Conservation (phyloP, 2,797 vertebrate species). For the Fistularia tabacaria region DNA sequence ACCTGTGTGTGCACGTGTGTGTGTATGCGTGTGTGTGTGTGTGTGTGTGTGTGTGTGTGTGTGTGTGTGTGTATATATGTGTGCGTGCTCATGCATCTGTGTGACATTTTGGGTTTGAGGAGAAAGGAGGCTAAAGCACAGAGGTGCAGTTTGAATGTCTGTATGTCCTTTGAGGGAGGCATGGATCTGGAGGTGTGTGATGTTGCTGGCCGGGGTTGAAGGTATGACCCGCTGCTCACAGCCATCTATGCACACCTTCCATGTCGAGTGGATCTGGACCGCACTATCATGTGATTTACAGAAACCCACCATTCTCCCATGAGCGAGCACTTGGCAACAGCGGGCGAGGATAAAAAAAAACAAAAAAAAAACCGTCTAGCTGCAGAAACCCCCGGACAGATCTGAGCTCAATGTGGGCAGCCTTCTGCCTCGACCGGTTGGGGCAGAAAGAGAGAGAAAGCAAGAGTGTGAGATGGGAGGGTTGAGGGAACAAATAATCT, state of each 20-base stretch:
- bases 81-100: slow-evolving; percentile 35
- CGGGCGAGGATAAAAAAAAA: too few relatives aligned
- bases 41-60: slow-evolving; percentile 30
- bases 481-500: too few relatives aligned
- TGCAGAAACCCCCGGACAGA: too few relatives aligned
- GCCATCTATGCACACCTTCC: background rate
- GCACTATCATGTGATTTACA: too few relatives aligned
- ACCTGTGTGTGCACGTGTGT: slow-evolving; percentile 52
- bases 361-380: too few relatives aligned
- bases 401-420: too few relatives aligned
- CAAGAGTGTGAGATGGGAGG: too few relatives aligned
- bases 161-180: slow-evolving; percentile 26
- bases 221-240: background rate
- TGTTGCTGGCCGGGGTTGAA: background rate
- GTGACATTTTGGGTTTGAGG: slow-evolving; percentile 50
- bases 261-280: too few relatives aligned
- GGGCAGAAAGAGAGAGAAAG: too few relatives aligned
- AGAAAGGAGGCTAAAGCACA: slow-evolving; percentile 39
- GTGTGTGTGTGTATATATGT: slow-evolving; percentile 28
- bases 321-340: too few relatives aligned
- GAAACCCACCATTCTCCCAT: too few relatives aligned
- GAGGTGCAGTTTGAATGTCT: slow-evolving; percentile 48
- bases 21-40: slow-evolving; percentile 26
- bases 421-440: too few relatives aligned
- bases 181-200: background rate